Evolutionary conservation across 1,140 invertebrate species (phyloP), one percentile per base, ranked within the genome.

Genomic region (Pseudomyrmex sp.): DNA sequence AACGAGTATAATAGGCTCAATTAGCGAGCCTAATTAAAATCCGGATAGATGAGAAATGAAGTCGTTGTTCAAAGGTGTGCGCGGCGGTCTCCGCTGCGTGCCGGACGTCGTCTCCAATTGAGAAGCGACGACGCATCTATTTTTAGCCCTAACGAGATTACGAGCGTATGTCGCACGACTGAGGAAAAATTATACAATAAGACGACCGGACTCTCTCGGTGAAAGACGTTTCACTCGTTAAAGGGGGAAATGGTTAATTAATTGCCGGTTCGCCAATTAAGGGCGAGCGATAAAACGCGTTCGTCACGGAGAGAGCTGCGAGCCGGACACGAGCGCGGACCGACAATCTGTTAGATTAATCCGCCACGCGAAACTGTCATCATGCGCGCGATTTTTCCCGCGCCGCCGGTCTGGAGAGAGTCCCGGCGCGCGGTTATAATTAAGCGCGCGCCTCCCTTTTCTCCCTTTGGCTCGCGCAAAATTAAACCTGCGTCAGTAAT

Each of bases 251-350:
- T 58, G 56, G 18, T 54, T 85, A 88, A 88, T 88, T 88, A 88
- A 85, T 88, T 74, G 62, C 68, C 50, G 20, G 63, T 35, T 72
- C 48, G 77, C 23, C 80, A 77, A 88, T 77, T 85, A 88, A 88
- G 72, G 26, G 73, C 56, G 62, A 59, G 65, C 35, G 59, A 18
- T 26, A 48, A 54, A 73, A 75, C 52, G 65, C 20, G 20, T 65
- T 56, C n/a, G 50, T 56, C 58, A 66, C 52, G 4, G 26, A 66
- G 20, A 46, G 3, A 8, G 15, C 59, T n/a, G 26, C 35, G 15
- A 44, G 3, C 5, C 0, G 46, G 10, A 48, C 18, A 59, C 50
- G 59, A 54, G 20, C 15, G 50, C 15, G 50, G 5, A 18, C 0
- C 44, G 61, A 26, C 18, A 44, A 23, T 77, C 20, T 10, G 50